Conservation (phyloP, 2,888 invertebrate species). For the Mactromeris polynyma region DNA sequence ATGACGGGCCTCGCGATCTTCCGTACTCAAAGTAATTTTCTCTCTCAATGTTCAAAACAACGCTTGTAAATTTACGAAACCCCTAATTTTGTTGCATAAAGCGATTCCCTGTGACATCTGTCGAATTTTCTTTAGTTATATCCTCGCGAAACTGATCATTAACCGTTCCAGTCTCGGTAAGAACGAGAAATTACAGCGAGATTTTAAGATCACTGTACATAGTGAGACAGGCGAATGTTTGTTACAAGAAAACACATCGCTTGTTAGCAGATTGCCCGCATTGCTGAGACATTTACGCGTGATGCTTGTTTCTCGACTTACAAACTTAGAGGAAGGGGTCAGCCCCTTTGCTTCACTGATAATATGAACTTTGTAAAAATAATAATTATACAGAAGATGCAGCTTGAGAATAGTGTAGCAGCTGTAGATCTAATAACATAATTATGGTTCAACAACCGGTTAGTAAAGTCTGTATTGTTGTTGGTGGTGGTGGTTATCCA, state of each 20-base stretch:
- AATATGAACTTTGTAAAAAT: not conserved
- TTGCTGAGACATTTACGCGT: not conserved
- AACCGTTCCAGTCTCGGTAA: constrained; percentile 33
- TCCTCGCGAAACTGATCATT: constrained; percentile 59
- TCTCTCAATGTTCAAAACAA: constrained; percentile 59
- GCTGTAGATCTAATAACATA: not conserved
- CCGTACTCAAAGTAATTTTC: constrained; percentile 49
- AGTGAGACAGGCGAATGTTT: not conserved
- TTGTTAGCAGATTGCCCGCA: constrained; percentile 6
- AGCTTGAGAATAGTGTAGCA: not conserved
- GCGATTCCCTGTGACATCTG: constrained; percentile 69
- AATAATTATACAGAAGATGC: not conserved
- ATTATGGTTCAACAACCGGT: not conserved
- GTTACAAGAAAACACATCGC: not conserved
- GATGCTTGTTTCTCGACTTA: constrained; percentile 13
- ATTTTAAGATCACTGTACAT: constrained; percentile 7
- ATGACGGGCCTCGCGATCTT: constrained; percentile 23
- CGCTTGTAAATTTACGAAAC: constrained; percentile 69
- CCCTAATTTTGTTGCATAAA: constrained; percentile 74
- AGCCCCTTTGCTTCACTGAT: not conserved
- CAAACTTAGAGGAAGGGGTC: not conserved
- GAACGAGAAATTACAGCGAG: constrained; percentile 32
- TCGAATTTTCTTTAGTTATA: constrained; percentile 63
- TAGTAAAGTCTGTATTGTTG: not conserved
- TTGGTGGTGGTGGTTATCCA: not conserved